phyloP scores from a whole-genome alignment of 1,140 invertebrate species.

The Drosophila navojoa region DNA sequence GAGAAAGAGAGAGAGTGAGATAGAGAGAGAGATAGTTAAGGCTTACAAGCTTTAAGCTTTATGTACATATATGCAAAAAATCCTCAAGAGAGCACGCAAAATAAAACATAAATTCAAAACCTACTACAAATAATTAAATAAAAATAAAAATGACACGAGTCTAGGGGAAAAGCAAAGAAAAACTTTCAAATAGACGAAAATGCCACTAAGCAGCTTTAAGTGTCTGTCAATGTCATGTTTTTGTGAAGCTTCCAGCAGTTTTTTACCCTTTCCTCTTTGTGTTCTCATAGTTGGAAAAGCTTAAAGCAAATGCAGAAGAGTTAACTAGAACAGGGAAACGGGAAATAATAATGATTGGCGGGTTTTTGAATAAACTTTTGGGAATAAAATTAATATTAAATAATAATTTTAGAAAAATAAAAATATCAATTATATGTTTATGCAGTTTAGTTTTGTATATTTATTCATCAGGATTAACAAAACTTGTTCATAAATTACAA shows the following conservation, averaged over 20 bases:
- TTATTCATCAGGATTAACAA: too few species aligned
- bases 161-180: conserved; percentile 36
- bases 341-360: neutral
- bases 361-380: conserved; percentile 7
- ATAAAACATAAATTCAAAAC: neutral
- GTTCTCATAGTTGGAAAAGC: conserved; percentile 60
- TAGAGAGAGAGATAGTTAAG: conserved; percentile 8
- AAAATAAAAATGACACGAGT: conserved; percentile 14
- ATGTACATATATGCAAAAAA: conserved; percentile 53
- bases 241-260: conserved; percentile 67
- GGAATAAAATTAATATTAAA: neutral
- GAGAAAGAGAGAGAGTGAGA: neutral
- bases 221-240: conserved; percentile 81
- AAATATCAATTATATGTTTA: too few species aligned
- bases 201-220: conserved; percentile 76
- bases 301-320: conserved; percentile 65
- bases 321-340: conserved; percentile 25
- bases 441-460: too few species aligned
- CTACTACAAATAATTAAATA: conserved; percentile 13
- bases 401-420: too few species aligned
- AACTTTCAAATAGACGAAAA: conserved; percentile 62
- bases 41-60: conserved; percentile 61
- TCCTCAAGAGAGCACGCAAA: conserved; percentile 47
- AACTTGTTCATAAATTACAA: too few species aligned
- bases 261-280: conserved; percentile 60